Evolutionary conservation across 2,797 vertebrate species (phyloP), one percentile per base, ranked within the genome.

Genomic region (Denticeps clupeoides): DNA sequence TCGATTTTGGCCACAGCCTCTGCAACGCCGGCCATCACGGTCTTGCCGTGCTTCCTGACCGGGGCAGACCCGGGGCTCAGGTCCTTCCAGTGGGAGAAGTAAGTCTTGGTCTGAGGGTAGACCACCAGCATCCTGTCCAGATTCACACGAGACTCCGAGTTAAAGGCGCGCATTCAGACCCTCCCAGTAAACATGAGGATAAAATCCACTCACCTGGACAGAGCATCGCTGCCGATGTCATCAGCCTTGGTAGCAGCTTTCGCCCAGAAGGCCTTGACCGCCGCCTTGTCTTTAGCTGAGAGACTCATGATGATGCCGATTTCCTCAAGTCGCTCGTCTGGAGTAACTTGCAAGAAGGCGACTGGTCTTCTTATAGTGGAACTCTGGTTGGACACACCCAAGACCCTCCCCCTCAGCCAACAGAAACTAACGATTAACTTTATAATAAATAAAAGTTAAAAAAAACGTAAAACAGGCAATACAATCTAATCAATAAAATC

Each of bases 21-120:
- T 11, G 65, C 72, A 0, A 85, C 29, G 11, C 82, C 82, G 3
- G n/a, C 5, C 8, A 63, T 63, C 15, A 63, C 40, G 8, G 16
- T 31, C 15, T 62, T 58, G 40, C 84, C 84, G 0, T 86, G 85
- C 3, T 29, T 51, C 23, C 58, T 68, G 33, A 87, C 61, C 47
- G 81, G 71, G 47, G 45, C 45, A 0, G 83, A 87, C 51, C 73
- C 75, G 2, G 45, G 18, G 56, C 71, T 75, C 41, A 72, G 54
- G 25, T 87, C 82, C 0, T 81, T 1, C 54, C 51, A 83, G 60
- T 83, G 79, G 15, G 71, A 60, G 63, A 87, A 87, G 64, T 87
- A 87, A 38, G 77, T 84, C 74, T 85, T 87, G 0, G 82, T 80
- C 50, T 62, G 70, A 3, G 81, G 85, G 45, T 55, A 77, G 62